These are phyloP conservation scores for Hydrocynus forskahlii DNA, from an alignment of 2,797 vertebrate genomes.

Conservation along the genomic window DNA sequence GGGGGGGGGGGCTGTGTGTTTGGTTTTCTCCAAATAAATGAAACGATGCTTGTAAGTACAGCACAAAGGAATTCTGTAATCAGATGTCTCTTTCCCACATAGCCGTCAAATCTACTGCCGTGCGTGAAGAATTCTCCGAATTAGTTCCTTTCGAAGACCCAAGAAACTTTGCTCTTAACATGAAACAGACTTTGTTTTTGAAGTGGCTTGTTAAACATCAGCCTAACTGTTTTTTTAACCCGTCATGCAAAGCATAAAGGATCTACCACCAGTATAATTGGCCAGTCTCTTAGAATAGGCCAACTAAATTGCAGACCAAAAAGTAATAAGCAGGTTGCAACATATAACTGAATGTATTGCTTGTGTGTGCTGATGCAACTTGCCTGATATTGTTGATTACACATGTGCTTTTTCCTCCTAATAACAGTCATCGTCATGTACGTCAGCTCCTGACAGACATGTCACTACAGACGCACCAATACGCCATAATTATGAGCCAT, in stretches of 20 bases:
- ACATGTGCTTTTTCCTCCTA: not conserved
- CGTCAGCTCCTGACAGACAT: not conserved
- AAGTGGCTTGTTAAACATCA: constrained; percentile 16
- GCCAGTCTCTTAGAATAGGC: not conserved
- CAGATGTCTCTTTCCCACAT: not conserved
- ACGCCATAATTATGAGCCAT: constrained; percentile 12
- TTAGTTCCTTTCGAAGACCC: not conserved
- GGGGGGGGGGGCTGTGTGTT: not conserved
- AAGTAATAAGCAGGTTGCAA: constrained; percentile 1
- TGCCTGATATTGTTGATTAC: constrained; percentile 10
- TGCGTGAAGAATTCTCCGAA: not conserved
- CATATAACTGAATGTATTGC: not conserved
- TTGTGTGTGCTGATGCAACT: not conserved
- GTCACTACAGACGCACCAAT: not conserved
- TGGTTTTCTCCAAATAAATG: not conserved
- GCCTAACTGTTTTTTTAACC: constrained; percentile 13
- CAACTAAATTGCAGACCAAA: not conserved
- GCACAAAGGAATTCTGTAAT: constrained; percentile 12
- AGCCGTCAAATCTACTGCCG: not conserved
- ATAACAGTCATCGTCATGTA: constrained; percentile 5
- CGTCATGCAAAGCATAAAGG: not conserved
- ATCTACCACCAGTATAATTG: not conserved
- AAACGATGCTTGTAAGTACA: not conserved
- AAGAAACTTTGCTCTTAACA: not conserved
- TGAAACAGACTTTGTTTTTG: not conserved